Percentiles rank a stretch among this genome's conserved stretches.
These are phyloP conservation scores for Sebastes taczanowskii DNA, from an alignment of 2,797 vertebrate genomes.

Conservation along the genomic window DNA sequence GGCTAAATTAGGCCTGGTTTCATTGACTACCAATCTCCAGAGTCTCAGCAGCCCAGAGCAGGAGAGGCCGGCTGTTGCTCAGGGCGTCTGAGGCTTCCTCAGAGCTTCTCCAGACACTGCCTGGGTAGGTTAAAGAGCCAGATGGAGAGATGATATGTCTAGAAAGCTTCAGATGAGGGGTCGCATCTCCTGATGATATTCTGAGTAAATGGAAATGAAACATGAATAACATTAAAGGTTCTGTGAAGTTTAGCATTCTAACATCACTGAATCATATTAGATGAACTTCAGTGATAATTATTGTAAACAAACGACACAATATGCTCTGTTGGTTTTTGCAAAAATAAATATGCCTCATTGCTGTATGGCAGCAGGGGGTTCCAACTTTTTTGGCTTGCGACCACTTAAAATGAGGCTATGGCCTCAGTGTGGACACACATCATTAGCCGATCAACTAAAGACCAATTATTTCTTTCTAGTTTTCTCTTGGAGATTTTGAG, in stretches of 20 bases:
- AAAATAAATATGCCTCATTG: neutral
- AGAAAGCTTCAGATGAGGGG: neutral
- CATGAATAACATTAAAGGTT: neutral
- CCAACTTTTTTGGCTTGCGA: neutral
- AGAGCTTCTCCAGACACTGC: constrained; percentile 39
- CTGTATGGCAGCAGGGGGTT: neutral
- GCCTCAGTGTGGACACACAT: neutral
- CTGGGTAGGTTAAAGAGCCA: constrained; percentile 47
- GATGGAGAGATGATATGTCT: constrained; percentile 16
- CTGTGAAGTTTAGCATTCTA: constrained; percentile 1
- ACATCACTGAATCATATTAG: neutral
- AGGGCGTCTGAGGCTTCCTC: constrained; percentile 34
- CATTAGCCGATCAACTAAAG: neutral
- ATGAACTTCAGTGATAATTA: neutral
- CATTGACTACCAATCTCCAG: constrained; percentile 73
- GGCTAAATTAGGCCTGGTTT: constrained; percentile 80
- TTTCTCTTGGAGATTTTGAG: neutral
- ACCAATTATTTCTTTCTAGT: neutral
- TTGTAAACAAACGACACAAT: neutral
- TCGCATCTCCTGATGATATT: constrained; percentile 4
- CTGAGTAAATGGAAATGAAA: neutral
- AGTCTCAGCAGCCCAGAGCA: constrained; percentile 55
- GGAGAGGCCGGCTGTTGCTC: constrained; percentile 49
- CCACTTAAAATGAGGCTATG: neutral
- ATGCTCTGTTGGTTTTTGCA: neutral